These are phyloP conservation scores for Bombus superbus DNA, from an alignment of 1,140 invertebrate species.

Conservation along the genomic window DNA sequence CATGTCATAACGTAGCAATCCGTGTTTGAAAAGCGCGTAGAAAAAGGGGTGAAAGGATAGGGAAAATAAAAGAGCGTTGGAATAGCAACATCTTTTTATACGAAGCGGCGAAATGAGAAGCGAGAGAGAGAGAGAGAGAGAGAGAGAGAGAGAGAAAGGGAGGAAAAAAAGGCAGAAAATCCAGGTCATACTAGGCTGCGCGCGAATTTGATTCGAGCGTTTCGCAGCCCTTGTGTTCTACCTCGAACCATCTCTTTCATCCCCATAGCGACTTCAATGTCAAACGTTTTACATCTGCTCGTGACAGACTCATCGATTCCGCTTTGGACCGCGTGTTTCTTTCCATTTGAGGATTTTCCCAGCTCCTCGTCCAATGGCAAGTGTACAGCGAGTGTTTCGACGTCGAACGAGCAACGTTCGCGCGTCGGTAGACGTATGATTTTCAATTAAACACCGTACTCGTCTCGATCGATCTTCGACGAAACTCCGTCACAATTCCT, in stretches of 20 bases:
- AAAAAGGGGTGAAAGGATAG: not conserved
- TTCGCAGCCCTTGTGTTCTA: conserved; percentile 44
- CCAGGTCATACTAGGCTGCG: conserved; percentile 47
- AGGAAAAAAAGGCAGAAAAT: not conserved
- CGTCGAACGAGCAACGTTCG: not conserved
- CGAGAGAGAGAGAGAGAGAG: not conserved
- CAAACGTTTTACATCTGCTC: conserved; percentile 60
- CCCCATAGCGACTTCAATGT: conserved; percentile 50
- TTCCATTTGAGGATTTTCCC: not conserved
- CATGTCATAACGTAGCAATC: not conserved
- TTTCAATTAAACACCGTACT: not conserved
- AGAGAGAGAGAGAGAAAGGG: too few species aligned
- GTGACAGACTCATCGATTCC: conserved; percentile 58
- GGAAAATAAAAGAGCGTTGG: not conserved
- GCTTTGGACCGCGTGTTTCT: conserved; percentile 16
- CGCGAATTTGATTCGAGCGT: conserved; percentile 39
- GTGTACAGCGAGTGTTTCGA: not conserved
- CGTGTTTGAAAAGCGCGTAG: conserved; percentile 28
- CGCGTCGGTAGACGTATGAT: not conserved
- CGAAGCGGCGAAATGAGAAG: conserved; percentile 25
- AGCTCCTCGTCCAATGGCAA: not conserved
- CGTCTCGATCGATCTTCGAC: not conserved
- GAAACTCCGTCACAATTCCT: not conserved
- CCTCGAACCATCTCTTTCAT: conserved; percentile 64
- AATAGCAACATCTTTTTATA: conserved; percentile 23